These are phyloP conservation scores for Micropoecilia bifurca DNA, from an alignment of 2,797 vertebrate species.

Conservation along the genomic window DNA sequence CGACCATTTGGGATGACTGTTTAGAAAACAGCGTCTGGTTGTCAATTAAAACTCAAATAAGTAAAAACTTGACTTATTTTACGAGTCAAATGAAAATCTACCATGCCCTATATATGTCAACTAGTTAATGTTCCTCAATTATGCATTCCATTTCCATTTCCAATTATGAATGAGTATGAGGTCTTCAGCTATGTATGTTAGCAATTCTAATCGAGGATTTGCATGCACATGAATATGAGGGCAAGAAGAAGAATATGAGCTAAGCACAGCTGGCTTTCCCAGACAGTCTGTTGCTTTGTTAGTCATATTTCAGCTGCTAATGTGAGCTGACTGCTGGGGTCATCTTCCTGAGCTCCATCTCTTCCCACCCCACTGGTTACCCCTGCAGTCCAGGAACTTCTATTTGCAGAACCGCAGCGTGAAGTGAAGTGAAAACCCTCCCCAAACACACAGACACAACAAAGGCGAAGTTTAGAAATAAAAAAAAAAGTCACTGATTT, in stretches of 20 bases:
- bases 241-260: conserved; percentile 31
- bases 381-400: conserved; percentile 71
- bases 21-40: background rate
- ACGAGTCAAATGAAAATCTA: conserved; percentile 1
- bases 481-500: conserved; percentile 16
- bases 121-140: conserved; percentile 17
- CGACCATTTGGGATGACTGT: background rate
- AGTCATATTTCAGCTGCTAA: conserved; percentile 77
- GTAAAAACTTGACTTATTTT: background rate
- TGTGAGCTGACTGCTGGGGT: conserved; percentile 77
- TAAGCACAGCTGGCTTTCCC: conserved; percentile 65
- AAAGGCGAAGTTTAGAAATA: conserved; percentile 41
- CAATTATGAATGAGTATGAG: conserved; percentile 28
- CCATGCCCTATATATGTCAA: conserved; percentile 4
- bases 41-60: background rate
- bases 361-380: conserved; percentile 68
- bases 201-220: conserved; percentile 57
- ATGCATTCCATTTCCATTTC: conserved; percentile 43
- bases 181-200: conserved; percentile 43
- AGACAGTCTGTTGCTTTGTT: conserved; percentile 59
- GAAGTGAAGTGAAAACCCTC: conserved; percentile 65
- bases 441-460: conserved; percentile 48
- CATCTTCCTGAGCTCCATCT: conserved; percentile 62
- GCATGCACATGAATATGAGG: conserved; percentile 45
- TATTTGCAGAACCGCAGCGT: conserved; percentile 72